Percentiles rank a stretch among this genome's conserved stretches.
Evolutionary conservation across 92 coral and sea anemone genomes (phyloP).

Genomic region (Diadumene lineata): DNA sequence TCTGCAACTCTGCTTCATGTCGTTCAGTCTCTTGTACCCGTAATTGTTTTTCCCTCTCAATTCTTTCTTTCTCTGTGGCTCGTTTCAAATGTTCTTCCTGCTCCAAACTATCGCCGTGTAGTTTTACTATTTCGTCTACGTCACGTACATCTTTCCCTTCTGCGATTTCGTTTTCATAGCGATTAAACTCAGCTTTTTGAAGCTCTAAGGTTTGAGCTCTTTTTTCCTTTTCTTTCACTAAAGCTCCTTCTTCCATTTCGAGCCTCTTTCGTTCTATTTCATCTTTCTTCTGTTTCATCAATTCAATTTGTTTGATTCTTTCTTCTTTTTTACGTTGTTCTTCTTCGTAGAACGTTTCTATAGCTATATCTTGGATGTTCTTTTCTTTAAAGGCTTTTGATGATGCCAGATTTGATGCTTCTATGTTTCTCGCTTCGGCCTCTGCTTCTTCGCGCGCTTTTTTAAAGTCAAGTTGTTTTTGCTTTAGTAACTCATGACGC

Average conservation of each 20-base stretch:
- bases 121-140: conserved; percentile 15
- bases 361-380: conserved; percentile 40
- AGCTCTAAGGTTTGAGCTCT: conserved; percentile 25
- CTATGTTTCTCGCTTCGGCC: conserved; percentile 45
- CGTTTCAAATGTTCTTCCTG: conserved; percentile 48
- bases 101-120: conserved; percentile 12
- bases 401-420: conserved; percentile 35
- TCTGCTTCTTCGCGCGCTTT: conserved; percentile 46
- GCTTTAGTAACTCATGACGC: conserved; percentile 11
- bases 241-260: conserved; percentile 46
- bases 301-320: conserved; percentile 31
- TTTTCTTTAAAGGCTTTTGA: conserved; percentile 49
- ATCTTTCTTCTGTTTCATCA: conserved; percentile 38
- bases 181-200: conserved; percentile 48
- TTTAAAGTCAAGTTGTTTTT: conserved; percentile 24
- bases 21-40: conserved; percentile 31
- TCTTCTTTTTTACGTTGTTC: conserved; percentile 48
- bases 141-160: conserved; percentile 2
- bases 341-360: conserved; percentile 39
- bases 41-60: conserved; percentile 41
- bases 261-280: conserved; percentile 44
- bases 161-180: conserved; percentile 24
- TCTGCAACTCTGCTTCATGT: conserved; percentile 38
- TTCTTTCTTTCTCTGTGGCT: conserved; percentile 21
- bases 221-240: conserved; percentile 54